These are phyloP conservation scores for Galago senegalensis DNA, from an alignment of 2,797 vertebrate species.

Conservation along the genomic window DNA sequence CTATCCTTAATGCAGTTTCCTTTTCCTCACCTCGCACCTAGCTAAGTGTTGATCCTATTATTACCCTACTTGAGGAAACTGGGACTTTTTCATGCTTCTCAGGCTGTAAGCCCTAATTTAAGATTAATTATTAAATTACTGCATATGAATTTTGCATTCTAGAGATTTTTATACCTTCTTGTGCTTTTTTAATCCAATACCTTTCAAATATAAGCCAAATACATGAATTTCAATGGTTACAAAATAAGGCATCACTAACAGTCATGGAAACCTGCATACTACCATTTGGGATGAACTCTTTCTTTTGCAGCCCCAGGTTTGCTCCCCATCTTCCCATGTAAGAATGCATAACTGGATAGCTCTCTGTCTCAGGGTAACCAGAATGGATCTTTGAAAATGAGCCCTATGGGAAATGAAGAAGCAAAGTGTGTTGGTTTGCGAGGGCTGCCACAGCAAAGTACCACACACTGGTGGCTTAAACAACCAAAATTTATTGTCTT, in stretches of 20 bases:
- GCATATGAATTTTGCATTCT: background rate
- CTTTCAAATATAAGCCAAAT: background rate
- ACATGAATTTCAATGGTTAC: slow-evolving; percentile 18
- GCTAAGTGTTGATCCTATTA: background rate
- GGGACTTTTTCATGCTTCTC: background rate
- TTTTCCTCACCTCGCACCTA: background rate
- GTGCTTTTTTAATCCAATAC: background rate
- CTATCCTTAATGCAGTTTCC: background rate
- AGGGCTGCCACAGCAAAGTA: too few relatives aligned
- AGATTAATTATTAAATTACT: slow-evolving; percentile 31
- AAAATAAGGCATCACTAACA: background rate
- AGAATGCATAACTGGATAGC: background rate
- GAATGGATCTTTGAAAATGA: background rate
- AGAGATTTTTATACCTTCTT: background rate
- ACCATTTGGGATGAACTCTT: background rate
- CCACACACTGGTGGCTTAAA: background rate
- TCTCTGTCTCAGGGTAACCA: background rate
- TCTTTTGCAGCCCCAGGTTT: background rate
- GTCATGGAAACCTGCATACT: background rate
- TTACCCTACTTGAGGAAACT: background rate
- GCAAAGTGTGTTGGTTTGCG: background rate
- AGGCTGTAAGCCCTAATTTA: background rate
- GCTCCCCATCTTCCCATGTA: background rate
- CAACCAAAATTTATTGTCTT: background rate
- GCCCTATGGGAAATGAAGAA: background rate